Evolutionary conservation across 2,888 invertebrate species (phyloP).

Genomic region (Cybosia mesomella): DNA sequence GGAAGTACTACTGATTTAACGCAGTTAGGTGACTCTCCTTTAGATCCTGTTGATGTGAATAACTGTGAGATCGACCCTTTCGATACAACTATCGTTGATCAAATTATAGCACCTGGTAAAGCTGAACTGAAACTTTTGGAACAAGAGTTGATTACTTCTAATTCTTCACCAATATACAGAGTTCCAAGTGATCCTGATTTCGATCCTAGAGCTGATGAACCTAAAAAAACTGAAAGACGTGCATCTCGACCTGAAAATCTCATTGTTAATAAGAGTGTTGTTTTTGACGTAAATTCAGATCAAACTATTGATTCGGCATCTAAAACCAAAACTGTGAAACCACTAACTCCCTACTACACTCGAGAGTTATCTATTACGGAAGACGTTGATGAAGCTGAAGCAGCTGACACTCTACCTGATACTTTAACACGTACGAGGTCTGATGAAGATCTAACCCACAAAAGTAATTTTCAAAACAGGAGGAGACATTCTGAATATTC

Average conservation of each 20-base stretch:
- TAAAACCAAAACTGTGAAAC: constrained; percentile 89
- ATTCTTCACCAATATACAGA: constrained; percentile 67
- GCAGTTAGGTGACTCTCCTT: constrained; percentile 89
- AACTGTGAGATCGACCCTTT: constrained; percentile 92
- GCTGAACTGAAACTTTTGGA: constrained; percentile 93
- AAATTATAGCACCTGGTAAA: constrained; percentile 91
- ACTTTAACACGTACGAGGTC: constrained; percentile 87
- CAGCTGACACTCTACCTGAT: constrained; percentile 89
- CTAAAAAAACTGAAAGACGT: constrained; percentile 79
- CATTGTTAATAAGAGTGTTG: constrained; percentile 81
- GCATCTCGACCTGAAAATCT: constrained; percentile 89
- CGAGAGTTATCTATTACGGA: constrained; percentile 87
- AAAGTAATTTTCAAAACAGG: constrained; percentile 72
- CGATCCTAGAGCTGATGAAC: constrained; percentile 91
- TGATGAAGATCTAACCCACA: constrained; percentile 88
- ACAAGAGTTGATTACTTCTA: constrained; percentile 90
- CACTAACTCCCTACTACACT: constrained; percentile 93
- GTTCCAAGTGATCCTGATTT: constrained; percentile 92
- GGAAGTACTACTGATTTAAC: constrained; percentile 92
- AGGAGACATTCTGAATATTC: constrained; percentile 85
- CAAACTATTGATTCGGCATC: constrained; percentile 83
- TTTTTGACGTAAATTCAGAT: constrained; percentile 83
- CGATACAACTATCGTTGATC: constrained; percentile 93
- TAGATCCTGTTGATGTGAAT: constrained; percentile 88
- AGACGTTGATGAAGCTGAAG: constrained; percentile 87